These are phyloP conservation scores for Molossus alvarezi DNA, from an alignment of 2,797 vertebrate species.

Conservation along the genomic window DNA sequence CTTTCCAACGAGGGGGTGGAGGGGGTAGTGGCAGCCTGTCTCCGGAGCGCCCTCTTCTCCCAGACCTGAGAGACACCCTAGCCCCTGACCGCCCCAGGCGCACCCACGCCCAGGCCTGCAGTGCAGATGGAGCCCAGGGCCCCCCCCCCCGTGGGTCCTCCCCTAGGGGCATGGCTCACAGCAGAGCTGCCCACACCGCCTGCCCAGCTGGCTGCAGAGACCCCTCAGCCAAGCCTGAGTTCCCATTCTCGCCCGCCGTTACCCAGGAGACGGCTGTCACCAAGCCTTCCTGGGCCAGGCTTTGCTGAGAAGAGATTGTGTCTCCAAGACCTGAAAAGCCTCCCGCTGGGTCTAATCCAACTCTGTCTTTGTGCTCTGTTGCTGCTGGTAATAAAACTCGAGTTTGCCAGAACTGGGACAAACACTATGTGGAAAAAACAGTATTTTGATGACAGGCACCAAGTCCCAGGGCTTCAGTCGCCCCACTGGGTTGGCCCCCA, in stretches of 20 bases:
- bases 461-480: neutral
- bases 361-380: constrained; percentile 25
- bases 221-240: neutral
- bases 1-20: fast-evolving
- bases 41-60: neutral
- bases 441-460: neutral
- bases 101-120: neutral
- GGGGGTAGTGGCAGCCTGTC: neutral
- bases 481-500: neutral
- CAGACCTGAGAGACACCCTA: fast-evolving
- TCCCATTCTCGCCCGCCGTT: neutral
- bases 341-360: constrained; percentile 63
- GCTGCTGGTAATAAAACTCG: constrained; percentile 36
- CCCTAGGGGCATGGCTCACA: neutral
- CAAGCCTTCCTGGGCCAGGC: neutral
- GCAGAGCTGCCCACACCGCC: neutral
- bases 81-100: neutral
- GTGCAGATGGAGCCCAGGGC: neutral
- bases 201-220: neutral
- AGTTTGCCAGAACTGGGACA: constrained; percentile 70
- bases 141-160: neutral
- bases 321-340: neutral
- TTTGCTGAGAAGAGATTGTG: neutral
- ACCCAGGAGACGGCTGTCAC: constrained; percentile 24
- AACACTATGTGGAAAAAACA: constrained; percentile 33